Conservation (phyloP, 2,888 invertebrate species). For the Antitype chi region DNA sequence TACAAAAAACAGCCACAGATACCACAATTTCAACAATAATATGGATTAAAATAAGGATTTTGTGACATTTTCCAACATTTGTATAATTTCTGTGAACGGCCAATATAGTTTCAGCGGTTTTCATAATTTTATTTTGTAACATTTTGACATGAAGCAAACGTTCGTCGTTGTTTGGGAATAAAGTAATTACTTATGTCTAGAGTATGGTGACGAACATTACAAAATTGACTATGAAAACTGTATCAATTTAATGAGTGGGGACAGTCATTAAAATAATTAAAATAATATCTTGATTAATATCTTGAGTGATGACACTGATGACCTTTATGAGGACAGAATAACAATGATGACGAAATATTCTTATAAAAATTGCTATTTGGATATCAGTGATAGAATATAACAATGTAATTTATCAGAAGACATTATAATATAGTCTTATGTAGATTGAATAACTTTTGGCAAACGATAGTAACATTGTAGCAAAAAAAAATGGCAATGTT, state of each 20-base stretch:
- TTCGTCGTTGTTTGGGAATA: neutral
- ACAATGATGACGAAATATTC: neutral
- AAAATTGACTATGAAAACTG: neutral
- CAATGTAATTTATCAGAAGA: neutral
- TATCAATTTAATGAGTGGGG: neutral
- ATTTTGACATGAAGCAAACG: neutral
- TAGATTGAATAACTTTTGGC: too few relatives aligned
- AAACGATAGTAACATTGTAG: too few relatives aligned
- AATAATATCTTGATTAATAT: neutral
- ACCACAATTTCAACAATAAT: constrained; percentile 16
- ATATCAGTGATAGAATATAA: neutral
- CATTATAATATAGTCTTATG: neutral
- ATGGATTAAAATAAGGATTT: constrained; percentile 24
- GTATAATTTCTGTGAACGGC: constrained; percentile 38
- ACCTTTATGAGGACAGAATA: neutral
- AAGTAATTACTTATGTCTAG: neutral
- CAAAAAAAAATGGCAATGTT: too few relatives aligned
- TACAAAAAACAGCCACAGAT: neutral
- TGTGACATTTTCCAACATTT: constrained; percentile 3
- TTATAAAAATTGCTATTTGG: neutral
- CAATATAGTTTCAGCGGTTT: constrained; percentile 20
- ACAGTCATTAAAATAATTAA: too few relatives aligned
- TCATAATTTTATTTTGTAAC: constrained; percentile 13
- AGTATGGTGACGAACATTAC: neutral
- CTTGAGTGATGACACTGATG: constrained; percentile 1